A percentile compares a stretch with the other conserved stretches of the same genome.
phyloP scores from a whole-genome alignment of 2,113 vertebrate species.

The Ifrita kowaldi region DNA sequence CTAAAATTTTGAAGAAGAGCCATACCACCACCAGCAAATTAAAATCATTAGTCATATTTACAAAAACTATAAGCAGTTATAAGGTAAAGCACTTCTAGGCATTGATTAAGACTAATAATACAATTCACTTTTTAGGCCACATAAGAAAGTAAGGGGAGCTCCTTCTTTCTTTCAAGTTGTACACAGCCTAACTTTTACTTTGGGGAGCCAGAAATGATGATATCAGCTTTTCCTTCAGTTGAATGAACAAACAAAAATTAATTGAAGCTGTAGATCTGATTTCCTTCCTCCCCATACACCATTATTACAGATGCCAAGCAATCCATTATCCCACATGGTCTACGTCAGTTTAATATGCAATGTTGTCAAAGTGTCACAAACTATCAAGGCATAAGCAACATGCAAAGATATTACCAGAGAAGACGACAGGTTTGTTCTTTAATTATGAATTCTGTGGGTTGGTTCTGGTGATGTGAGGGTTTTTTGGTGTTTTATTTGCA shows the following conservation, averaged over 20 bases:
- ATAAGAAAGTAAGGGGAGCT: not conserved
- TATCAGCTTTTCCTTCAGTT: not conserved
- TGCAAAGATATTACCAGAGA: not conserved
- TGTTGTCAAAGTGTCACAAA: not conserved
- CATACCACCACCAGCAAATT: not conserved
- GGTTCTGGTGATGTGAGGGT: not conserved
- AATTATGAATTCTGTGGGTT: not conserved
- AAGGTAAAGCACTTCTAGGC: not conserved
- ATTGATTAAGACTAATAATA: not conserved
- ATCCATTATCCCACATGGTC: not conserved
- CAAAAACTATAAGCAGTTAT: not conserved
- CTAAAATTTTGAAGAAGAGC: not conserved
- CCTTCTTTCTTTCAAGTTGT: not conserved
- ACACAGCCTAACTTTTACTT: not conserved
- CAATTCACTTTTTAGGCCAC: not conserved
- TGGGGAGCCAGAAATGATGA: not conserved
- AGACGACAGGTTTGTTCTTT: not conserved
- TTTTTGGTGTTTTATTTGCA: not conserved
- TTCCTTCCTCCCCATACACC: not conserved
- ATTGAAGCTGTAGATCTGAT: not conserved
- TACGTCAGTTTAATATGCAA: not conserved
- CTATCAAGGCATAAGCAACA: not conserved
- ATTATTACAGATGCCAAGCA: not conserved
- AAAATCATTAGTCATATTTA: not conserved
- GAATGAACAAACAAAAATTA: not conserved